phyloP scores from a whole-genome alignment of 2,113 vertebrate species.

The Noturus placidus region DNA sequence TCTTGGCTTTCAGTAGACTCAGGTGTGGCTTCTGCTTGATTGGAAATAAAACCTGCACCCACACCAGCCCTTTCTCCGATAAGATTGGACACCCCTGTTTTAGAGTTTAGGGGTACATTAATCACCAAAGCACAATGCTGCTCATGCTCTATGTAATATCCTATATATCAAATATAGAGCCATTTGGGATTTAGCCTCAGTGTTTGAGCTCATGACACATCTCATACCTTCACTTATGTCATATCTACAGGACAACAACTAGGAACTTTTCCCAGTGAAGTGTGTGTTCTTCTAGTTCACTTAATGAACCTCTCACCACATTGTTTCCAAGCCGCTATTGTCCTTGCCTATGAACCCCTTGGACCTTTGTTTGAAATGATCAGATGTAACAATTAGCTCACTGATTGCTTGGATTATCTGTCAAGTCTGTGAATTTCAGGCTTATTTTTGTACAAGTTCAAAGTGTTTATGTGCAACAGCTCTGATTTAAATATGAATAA shows the following conservation, averaged over 20 bases:
- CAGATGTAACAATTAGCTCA: neutral
- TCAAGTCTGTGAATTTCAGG: neutral
- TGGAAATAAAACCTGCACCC: too few relatives aligned
- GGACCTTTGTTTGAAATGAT: neutral
- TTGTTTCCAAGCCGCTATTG: neutral
- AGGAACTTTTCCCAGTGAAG: neutral
- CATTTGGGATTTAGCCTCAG: slow-evolving; percentile 10
- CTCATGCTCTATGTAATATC: neutral
- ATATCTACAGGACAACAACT: neutral
- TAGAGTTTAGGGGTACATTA: neutral
- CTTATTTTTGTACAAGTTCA: neutral
- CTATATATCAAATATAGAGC: neutral
- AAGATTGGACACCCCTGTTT: too few relatives aligned
- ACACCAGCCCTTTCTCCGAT: too few relatives aligned
- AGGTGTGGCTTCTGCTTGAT: too few relatives aligned
- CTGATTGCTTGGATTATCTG: neutral
- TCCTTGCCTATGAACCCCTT: neutral
- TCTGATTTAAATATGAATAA: too few relatives aligned
- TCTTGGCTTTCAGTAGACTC: too few relatives aligned
- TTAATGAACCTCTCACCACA: neutral
- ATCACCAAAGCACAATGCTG: neutral
- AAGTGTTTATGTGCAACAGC: neutral
- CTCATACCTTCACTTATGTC: neutral
- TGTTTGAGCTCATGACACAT: neutral
- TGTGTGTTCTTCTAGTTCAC: too few relatives aligned